Evolutionary conservation across 2,113 vertebrate species (phyloP).

Genomic region (Gallinago media): DNA sequence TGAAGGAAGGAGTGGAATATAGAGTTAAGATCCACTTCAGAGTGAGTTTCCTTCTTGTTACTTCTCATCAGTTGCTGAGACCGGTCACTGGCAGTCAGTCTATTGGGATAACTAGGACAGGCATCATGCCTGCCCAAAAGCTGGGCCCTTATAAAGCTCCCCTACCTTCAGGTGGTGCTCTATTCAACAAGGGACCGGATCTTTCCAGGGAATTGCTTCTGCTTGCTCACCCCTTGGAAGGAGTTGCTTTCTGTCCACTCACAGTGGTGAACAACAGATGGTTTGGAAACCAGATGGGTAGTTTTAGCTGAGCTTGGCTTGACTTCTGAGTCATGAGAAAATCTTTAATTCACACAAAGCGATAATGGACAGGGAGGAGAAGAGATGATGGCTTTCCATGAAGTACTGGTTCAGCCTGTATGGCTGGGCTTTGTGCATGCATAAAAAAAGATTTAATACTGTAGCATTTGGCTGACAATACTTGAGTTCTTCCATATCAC

Average conservation of each 20-base stretch:
- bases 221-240: background rate
- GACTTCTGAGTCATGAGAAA: background rate
- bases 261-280: background rate
- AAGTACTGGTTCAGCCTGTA: background rate
- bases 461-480: background rate
- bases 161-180: background rate
- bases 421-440: background rate
- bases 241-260: background rate
- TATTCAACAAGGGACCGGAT: background rate
- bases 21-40: conserved; percentile 83
- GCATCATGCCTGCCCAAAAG: background rate
- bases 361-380: background rate
- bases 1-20: conserved; percentile 85
- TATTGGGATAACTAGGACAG: background rate
- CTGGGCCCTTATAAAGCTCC: background rate
- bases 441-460: background rate
- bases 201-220: background rate
- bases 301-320: background rate
- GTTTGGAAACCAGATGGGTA: background rate
- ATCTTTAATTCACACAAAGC: background rate
- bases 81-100: background rate
- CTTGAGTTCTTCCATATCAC: background rate
- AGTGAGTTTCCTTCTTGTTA: conserved; percentile 69
- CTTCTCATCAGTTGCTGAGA: background rate
- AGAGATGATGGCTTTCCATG: background rate